Conservation (phyloP, 2,888 invertebrate species). For the Drosophila glabriapex region DNA sequence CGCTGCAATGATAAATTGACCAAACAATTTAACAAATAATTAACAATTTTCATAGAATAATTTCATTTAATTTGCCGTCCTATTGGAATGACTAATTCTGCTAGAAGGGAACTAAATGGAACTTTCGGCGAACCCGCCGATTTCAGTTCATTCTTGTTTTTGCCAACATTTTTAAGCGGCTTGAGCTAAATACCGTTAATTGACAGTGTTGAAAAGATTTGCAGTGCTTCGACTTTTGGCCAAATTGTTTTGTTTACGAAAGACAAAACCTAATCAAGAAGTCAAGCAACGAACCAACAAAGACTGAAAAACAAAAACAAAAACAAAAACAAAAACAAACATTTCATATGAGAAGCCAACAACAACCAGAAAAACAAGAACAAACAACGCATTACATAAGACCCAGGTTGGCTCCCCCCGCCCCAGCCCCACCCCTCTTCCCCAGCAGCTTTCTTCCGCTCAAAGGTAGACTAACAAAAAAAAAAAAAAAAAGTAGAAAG, state of each 20-base stretch:
- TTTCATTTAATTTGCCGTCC: background rate
- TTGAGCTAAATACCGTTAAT: constrained; percentile 67
- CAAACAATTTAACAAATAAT: background rate
- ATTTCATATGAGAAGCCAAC: constrained; percentile 16
- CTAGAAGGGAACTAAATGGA: background rate
- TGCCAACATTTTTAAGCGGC: constrained; percentile 23
- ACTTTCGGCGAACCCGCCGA: background rate
- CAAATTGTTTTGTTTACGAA: constrained; percentile 53
- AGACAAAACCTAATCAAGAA: constrained; percentile 39
- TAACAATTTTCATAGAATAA: background rate
- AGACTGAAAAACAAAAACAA: constrained; percentile 16
- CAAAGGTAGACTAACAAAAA: constrained; percentile 24
- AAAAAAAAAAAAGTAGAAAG: constrained; percentile 69
- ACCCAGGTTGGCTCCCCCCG: constrained; percentile 8
- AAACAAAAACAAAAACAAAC: constrained; percentile 17
- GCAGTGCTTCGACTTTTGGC: constrained; percentile 21
- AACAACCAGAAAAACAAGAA: constrained; percentile 3
- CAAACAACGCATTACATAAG: constrained; percentile 39
- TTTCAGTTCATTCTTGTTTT: background rate
- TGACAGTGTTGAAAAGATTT: constrained; percentile 33
- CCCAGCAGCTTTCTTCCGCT: constrained; percentile 33
- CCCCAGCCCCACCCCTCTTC: background rate
- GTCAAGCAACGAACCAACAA: constrained; percentile 12
- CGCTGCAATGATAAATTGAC: background rate
- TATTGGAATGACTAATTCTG: background rate